Base-by-base conservation (phyloP, 2,113 vertebrate genomes). In the Budorcas taxicolor region DNA sequence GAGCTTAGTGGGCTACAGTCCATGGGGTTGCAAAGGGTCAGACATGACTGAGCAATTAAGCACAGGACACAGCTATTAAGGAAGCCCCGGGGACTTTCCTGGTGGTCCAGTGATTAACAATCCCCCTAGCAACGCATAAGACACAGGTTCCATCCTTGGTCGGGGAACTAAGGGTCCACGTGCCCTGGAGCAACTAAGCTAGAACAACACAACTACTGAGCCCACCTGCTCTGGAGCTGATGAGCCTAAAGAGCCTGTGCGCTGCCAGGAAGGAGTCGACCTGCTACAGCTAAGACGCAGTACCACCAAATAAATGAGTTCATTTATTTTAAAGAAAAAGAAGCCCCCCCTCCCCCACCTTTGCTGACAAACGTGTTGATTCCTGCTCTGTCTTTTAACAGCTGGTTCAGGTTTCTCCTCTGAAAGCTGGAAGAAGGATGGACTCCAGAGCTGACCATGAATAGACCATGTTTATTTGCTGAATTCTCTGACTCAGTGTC, bases 401-500 rank as follows among this genome's bases (percentile, higher is more conserved):
- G 17, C 50, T 43, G 6, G 33, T 60, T 45, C 62, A 64, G 50
- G 15, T 21, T 82, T 58, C 60, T 94, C 9, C 11, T 33, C 50
- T 25, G 17, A 43, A 36, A 97, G 57, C 5, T 40, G 31, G 19
- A 5, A 55, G 21, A 15, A 27, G 55, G 58, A 2, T 50, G 3
- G 58, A 45, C 27, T 43, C 19, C 8, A 45, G n/a, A 55, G 57
- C n/a, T 93, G 47, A 55, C n/a, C 33, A 5, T 11, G 33, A 36
- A 76, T 85, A 92, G 14, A 17, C 10, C 5, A 0, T 64, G 74
- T 86, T 89, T 83, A 58, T 92, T 78, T 95, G 87, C 15, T 87
- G 29, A 90, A 27, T 93, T 96, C 96, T 98, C 93, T 98, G 74
- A 97, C 76, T 85, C 98, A 90, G 33, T 84, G 96, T 71, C 31